These are phyloP conservation scores for Heteromormyrus szaboi DNA, from an alignment of 2,797 vertebrate genomes.

Conservation along the genomic window DNA sequence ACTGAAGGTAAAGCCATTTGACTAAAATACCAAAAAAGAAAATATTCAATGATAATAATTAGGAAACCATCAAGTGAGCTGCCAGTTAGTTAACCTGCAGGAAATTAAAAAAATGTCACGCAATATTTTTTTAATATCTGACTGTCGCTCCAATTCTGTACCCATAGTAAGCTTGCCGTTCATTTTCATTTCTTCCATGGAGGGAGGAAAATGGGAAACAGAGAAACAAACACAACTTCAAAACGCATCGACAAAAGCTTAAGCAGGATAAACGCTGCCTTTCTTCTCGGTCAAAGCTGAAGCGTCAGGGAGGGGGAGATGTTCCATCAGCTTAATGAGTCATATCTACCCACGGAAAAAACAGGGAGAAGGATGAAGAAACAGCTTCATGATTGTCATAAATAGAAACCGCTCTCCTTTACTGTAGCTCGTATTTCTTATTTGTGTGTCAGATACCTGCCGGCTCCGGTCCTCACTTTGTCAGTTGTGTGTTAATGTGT, in stretches of 20 bases:
- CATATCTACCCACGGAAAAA: constrained; percentile 25
- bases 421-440: neutral
- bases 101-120: neutral
- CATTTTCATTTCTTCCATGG: neutral
- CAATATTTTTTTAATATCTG: neutral
- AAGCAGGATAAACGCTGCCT: constrained; percentile 27
- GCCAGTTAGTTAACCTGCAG: constrained; percentile 25
- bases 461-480: neutral
- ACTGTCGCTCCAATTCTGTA: neutral
- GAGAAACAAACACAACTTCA: constrained; percentile 13
- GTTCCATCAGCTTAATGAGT: constrained; percentile 33
- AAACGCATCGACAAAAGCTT: constrained; percentile 25
- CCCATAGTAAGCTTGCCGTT: neutral
- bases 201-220: neutral
- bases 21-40: neutral
- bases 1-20: neutral
- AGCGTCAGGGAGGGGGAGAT: constrained; percentile 15
- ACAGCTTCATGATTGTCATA: neutral
- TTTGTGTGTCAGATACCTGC: neutral
- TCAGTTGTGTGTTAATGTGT: neutral
- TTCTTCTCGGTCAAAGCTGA: constrained; percentile 27
- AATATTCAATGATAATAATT: neutral
- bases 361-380: neutral
- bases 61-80: neutral
- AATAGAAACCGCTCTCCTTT: constrained; percentile 5